Evolutionary conservation across 2,797 vertebrate genomes (phyloP).

Genomic region (Phrynocephalus vlangalii): DNA sequence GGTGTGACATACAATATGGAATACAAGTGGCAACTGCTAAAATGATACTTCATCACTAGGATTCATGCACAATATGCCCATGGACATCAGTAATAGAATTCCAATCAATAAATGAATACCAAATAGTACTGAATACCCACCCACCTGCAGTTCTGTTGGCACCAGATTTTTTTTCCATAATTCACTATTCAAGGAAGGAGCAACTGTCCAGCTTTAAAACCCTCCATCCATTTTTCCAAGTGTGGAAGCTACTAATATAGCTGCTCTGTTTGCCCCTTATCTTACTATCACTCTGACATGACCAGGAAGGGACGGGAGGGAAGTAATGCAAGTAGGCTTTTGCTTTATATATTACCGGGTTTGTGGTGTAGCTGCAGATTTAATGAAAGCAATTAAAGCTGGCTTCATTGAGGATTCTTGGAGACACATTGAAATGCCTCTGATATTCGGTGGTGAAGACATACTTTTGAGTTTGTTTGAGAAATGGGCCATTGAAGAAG

Average conservation of each 20-base stretch:
- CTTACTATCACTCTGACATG: neutral
- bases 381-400: conserved; percentile 14
- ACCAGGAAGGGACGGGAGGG: neutral
- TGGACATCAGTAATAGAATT: too few relatives aligned
- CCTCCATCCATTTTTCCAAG: neutral
- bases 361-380: neutral
- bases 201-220: neutral
- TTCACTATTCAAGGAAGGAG: neutral
- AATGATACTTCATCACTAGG: too few relatives aligned
- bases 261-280: neutral
- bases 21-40: too few relatives aligned
- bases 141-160: neutral
- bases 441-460: neutral
- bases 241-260: neutral
- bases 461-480: neutral
- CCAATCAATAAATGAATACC: neutral
- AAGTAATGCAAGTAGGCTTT: neutral
- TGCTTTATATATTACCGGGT: neutral
- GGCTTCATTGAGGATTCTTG: neutral
- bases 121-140: neutral
- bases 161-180: neutral
- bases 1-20: too few relatives aligned
- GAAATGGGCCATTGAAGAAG: neutral
- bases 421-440: neutral
- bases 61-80: too few relatives aligned